A percentile compares a stretch with the other conserved stretches of the same genome.
Evolutionary conservation across 1,140 invertebrate species (phyloP).

Genomic region (Heterodera carotae): DNA sequence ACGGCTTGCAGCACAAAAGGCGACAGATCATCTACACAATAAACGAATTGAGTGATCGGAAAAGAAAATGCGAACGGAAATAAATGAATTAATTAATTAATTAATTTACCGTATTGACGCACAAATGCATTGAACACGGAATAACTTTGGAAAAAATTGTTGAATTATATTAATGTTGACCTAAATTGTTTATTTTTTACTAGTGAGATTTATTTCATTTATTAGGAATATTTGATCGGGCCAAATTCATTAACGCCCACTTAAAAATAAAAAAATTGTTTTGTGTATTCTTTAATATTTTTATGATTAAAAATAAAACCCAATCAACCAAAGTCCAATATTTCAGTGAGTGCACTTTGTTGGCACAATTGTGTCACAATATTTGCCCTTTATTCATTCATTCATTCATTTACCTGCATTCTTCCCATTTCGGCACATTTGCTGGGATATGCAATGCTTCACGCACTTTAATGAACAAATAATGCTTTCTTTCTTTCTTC

Average conservation of each 20-base stretch:
- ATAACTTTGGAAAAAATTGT: background rate
- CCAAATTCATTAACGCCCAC: too few species aligned
- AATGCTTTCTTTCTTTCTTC: background rate
- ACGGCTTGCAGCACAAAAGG: constrained; percentile 46
- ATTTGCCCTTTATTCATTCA: too few species aligned
- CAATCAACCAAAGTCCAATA: too few species aligned
- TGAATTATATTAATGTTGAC: too few species aligned
- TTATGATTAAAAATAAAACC: too few species aligned
- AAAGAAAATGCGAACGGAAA: background rate
- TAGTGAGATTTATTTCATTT: too few species aligned
- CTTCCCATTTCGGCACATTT: background rate
- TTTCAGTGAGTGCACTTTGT: background rate
- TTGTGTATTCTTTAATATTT: too few species aligned
- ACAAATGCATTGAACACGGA: background rate
- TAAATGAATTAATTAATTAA: background rate
- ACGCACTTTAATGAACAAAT: background rate
- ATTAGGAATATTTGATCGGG: too few species aligned
- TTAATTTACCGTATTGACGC: background rate
- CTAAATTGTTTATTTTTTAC: too few species aligned
- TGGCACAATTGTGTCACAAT: too few species aligned
- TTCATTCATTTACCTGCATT: background rate
- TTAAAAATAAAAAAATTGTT: too few species aligned
- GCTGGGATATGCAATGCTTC: constrained; percentile 17
- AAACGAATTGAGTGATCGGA: too few species aligned
- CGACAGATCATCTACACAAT: constrained; percentile 17